Evolutionary conservation across 1,140 invertebrate genomes (phyloP), one percentile per base, ranked within the genome.

Genomic region (Drosophila subobscura): DNA sequence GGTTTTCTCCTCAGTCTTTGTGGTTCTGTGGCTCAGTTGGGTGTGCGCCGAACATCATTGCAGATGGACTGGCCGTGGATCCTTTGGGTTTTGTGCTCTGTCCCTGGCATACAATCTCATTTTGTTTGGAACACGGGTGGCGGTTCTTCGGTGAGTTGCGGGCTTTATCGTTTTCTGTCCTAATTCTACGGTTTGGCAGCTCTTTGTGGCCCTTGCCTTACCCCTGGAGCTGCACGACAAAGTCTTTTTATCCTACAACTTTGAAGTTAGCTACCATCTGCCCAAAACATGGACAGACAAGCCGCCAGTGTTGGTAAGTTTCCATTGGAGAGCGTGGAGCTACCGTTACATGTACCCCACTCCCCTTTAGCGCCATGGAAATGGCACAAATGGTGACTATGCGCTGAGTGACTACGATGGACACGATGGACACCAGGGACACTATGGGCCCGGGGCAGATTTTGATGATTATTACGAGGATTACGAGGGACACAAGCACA

Each of bases 191-290:
- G 5, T 2, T 44, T 55, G 22, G 3, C 6, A 91, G 90, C 56
- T 95, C 44, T 95, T 95, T 89, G 72, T 95, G 23, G 95, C 95
- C 0, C 91, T 96, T 29, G 94, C 95, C 0, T 92, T 96, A 16
- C 95, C 95, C 0, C 84, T 96, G 14, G 95, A 95, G 77, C 92
- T 95, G 25, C 93, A 93, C 42, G 94, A 94, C 60, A 94, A 94
- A 67, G 93, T 95, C 8, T 95, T 95, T 63, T 84, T 96, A 14
- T 95, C 95, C 0, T 95, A 95, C 77, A 95, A 96, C 83, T 95
- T 96, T 79, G 95, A 96, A 83, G 94, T 94, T 0, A 94, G 93
- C 83, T 96, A 96, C 84, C 77, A 72, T 45, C 89, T 95, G 5
- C 90, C 88, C 1, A 27, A 40, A 20, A 77, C 59, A 1, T 91